A percentile compares a stretch with the other conserved stretches of the same genome.
Conservation (phyloP, 2,888 invertebrate species). For the Camptogramma bilineatum region DNA sequence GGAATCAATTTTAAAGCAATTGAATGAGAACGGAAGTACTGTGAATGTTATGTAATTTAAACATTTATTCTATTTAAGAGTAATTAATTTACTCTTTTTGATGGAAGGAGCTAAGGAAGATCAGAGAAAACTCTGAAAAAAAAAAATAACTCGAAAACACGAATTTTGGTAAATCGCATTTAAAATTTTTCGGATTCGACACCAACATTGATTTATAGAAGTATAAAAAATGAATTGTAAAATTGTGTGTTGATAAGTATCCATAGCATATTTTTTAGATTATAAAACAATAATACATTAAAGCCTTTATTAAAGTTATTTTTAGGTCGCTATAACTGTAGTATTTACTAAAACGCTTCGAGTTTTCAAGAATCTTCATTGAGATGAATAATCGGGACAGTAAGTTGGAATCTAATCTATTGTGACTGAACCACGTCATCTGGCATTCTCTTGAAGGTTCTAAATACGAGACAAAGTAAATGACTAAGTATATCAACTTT, state of each 20-base stretch:
- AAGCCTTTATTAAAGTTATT: not conserved
- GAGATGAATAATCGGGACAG: conserved; percentile 31
- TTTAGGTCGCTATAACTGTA: not conserved
- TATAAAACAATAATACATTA: too few relatives aligned
- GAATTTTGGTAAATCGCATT: too few relatives aligned
- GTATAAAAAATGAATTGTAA: too few relatives aligned
- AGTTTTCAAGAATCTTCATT: conserved; percentile 2
- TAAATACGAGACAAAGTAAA: conserved; percentile 12
- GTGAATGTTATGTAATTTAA: not conserved
- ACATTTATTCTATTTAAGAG: too few relatives aligned
- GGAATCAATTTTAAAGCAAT: conserved; percentile 21
- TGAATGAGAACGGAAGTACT: not conserved
- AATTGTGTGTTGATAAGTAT: too few relatives aligned
- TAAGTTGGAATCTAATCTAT: conserved; percentile 29
- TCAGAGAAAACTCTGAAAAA: too few relatives aligned
- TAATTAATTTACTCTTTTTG: too few relatives aligned
- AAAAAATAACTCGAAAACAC: too few relatives aligned
- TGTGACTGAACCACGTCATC: conserved; percentile 36
- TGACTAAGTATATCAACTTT: not conserved
- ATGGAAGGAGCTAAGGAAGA: too few relatives aligned
- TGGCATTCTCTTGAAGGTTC: conserved; percentile 15
- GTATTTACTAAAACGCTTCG: not conserved
- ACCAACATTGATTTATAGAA: too few relatives aligned
- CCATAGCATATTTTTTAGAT: too few relatives aligned
- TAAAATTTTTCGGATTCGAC: too few relatives aligned